phyloP scores from a whole-genome alignment of 1,140 invertebrate species.

The Psilanteris sp. region DNA sequence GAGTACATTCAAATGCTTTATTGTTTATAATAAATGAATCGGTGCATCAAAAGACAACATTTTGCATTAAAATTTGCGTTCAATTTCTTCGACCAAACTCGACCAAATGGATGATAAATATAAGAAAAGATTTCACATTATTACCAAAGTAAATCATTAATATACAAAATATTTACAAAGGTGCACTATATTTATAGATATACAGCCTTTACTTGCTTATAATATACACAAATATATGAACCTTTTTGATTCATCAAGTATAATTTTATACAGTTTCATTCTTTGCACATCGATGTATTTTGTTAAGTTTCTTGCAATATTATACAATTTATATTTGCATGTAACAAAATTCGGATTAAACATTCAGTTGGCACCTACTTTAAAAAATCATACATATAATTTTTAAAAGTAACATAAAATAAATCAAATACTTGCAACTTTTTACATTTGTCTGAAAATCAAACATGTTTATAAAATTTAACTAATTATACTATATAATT shows the following conservation, averaged over 20 bases:
- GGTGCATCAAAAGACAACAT: no score
- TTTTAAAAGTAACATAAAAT: background rate
- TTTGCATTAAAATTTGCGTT: no score
- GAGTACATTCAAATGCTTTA: no score
- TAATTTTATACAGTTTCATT: conserved; percentile 10
- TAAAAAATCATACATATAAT: background rate
- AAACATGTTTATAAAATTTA: no score
- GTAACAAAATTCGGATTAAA: conserved; percentile 20
- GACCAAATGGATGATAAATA: no score
- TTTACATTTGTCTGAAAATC: no score
- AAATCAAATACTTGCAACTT: background rate
- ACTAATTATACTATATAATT: no score
- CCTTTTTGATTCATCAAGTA: background rate
- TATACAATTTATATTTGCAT: conserved; percentile 1
- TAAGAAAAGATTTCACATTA: no score
- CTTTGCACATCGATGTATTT: background rate
- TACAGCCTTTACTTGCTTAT: conserved; percentile 38
- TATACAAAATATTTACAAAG: conserved; percentile 54
- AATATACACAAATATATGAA: conserved; percentile 14
- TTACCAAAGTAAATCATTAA: conserved; percentile 46
- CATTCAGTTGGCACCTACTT: conserved; percentile 28
- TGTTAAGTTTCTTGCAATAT: background rate
- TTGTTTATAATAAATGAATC: no score
- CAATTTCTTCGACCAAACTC: no score
- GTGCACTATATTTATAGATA: conserved; percentile 36